Evolutionary conservation across 2,888 invertebrate species (phyloP).

Genomic region (Sphaerophoria taeniata): DNA sequence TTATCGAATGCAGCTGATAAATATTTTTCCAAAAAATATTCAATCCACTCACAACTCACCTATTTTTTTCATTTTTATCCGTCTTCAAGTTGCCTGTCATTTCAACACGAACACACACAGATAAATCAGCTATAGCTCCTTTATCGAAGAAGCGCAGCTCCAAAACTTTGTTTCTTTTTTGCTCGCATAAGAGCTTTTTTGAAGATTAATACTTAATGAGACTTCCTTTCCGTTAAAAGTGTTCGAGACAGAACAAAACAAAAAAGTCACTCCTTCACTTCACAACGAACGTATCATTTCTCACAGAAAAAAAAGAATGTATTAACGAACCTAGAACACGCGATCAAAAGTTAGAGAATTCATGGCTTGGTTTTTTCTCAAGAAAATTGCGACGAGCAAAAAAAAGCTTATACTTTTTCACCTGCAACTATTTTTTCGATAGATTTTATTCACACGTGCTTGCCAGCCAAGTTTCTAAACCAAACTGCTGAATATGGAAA

Average conservation of each 20-base stretch:
- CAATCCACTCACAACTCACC: slow-evolving; percentile 43
- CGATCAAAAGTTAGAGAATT: background rate
- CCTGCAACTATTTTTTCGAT: slow-evolving; percentile 10
- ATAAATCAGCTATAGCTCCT: background rate
- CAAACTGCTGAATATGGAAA: slow-evolving; percentile 67
- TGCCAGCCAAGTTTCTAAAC: slow-evolving; percentile 66
- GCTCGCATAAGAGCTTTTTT: slow-evolving; percentile 44
- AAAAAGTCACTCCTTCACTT: background rate
- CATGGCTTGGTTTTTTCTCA: background rate
- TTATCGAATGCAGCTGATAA: background rate
- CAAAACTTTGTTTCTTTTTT: background rate
- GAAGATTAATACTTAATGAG: slow-evolving; percentile 22
- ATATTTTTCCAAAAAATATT: background rate
- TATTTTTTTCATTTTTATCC: slow-evolving; percentile 46
- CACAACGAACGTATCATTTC: background rate
- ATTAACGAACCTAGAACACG: slow-evolving; percentile 11
- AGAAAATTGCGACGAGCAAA: background rate
- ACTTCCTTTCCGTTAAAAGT: slow-evolving; percentile 8
- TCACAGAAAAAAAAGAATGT: background rate
- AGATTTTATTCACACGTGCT: slow-evolving; percentile 62
- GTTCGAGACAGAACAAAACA: background rate
- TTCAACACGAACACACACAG: slow-evolving; percentile 39
- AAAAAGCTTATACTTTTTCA: slow-evolving; percentile 8
- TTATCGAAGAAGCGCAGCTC: background rate
- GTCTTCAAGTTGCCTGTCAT: slow-evolving; percentile 59